Conservation (phyloP, 2,113 vertebrate genomes). For the Petrocephalus zakoni region DNA sequence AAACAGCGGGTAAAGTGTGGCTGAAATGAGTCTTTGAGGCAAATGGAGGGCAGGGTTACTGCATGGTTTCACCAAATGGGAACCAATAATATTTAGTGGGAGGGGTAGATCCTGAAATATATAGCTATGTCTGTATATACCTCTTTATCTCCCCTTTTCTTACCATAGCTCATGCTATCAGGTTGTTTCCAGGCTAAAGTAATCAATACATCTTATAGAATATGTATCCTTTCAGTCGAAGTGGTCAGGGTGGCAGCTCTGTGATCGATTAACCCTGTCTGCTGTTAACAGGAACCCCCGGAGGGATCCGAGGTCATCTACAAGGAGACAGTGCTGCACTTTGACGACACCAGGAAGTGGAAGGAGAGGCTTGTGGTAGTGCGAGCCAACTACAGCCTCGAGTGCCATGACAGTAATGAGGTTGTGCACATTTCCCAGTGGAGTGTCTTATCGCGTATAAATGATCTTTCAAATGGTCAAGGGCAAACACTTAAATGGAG, state of each 20-base stretch:
- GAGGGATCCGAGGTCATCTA: conserved; percentile 61
- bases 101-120: background rate
- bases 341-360: conserved; percentile 78
- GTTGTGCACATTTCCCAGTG: conserved; percentile 44
- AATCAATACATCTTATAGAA: background rate
- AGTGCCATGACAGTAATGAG: conserved; percentile 80
- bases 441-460: background rate
- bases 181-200: background rate
- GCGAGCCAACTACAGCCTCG: conserved; percentile 68
- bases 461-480: background rate
- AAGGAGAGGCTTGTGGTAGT: conserved; percentile 72
- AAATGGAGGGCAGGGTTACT: background rate
- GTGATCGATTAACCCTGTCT: conserved; percentile 22
- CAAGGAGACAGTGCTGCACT: conserved; percentile 63
- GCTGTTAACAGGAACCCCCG: conserved; percentile 45
- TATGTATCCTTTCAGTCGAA: background rate
- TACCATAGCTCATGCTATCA: background rate
- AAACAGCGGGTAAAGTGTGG: conserved; percentile 64
- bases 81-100: background rate
- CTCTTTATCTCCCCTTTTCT: background rate
- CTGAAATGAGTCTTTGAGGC: background rate
- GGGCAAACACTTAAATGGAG: background rate
- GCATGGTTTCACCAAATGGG: background rate
- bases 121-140: background rate
- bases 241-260: background rate